These are phyloP conservation scores for Cotesia congregata DNA, from an alignment of 2,888 invertebrate genomes.

Conservation along the genomic window DNA sequence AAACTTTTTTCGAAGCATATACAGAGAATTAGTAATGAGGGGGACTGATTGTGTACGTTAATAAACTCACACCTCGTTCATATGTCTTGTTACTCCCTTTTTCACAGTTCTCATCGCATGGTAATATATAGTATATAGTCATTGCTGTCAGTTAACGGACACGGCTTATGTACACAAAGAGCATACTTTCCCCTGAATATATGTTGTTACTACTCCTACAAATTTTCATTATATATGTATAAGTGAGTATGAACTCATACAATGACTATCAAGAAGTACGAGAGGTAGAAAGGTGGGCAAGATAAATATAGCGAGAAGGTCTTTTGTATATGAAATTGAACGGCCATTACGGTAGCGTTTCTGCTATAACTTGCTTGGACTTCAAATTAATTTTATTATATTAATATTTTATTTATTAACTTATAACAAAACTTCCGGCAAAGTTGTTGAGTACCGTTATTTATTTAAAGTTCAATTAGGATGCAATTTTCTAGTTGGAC, in stretches of 20 bases:
- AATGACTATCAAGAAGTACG: slow-evolving; percentile 39
- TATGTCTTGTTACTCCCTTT: slow-evolving; percentile 43
- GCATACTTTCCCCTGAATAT: slow-evolving; percentile 39
- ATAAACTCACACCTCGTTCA: slow-evolving; percentile 21
- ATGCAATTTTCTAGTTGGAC: too few relatives aligned
- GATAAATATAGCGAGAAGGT: slow-evolving; percentile 50
- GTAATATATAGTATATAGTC: slow-evolving; percentile 58
- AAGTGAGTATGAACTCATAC: neutral
- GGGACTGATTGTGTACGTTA: neutral
- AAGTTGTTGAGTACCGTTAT: too few relatives aligned
- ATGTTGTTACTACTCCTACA: slow-evolving; percentile 36
- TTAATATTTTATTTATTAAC: neutral
- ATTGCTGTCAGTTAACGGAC: slow-evolving; percentile 57
- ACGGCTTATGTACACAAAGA: slow-evolving; percentile 34
- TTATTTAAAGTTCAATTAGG: too few relatives aligned
- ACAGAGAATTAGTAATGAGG: neutral
- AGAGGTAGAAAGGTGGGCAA: slow-evolving; percentile 37
- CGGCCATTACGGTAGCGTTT: slow-evolving; percentile 31
- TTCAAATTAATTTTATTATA: neutral
- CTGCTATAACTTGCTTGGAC: neutral
- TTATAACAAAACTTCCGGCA: neutral
- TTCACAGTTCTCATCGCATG: slow-evolving; percentile 40
- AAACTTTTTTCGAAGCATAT: neutral
- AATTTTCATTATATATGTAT: slow-evolving; percentile 7
- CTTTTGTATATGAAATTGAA: slow-evolving; percentile 38